These are phyloP conservation scores for Micromys minutus DNA, from an alignment of 2,113 vertebrate species.

Conservation along the genomic window DNA sequence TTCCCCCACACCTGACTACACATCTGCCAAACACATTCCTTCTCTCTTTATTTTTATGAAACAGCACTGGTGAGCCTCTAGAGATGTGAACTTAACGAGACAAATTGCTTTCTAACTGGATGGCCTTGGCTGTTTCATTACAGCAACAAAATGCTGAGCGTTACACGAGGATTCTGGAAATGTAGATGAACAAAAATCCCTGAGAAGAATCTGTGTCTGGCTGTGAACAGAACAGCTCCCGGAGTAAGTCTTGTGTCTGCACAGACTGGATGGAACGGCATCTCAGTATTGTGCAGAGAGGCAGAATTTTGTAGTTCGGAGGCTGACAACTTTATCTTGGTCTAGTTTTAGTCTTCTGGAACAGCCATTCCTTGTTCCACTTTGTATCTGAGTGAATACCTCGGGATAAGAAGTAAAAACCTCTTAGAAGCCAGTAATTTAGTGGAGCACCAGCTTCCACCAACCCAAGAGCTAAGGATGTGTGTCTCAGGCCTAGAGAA, in stretches of 20 bases:
- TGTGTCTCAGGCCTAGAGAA: background rate
- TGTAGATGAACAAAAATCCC: background rate
- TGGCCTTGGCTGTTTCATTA: background rate
- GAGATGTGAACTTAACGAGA: background rate
- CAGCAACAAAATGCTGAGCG: background rate
- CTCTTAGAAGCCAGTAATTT: background rate
- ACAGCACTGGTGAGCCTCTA: background rate
- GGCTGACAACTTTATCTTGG: background rate
- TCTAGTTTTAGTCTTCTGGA: background rate
- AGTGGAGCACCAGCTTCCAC: background rate
- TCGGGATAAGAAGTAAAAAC: background rate
- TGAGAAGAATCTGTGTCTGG: background rate
- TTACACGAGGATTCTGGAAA: conserved; percentile 29
- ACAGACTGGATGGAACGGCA: background rate
- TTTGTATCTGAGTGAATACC: background rate
- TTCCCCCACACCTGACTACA: too few species aligned
- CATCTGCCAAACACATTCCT: too few species aligned
- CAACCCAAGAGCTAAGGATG: background rate
- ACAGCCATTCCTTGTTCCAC: background rate
- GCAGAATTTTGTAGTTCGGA: background rate
- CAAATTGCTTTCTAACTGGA: background rate
- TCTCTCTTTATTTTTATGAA: too few species aligned
- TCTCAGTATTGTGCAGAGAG: background rate
- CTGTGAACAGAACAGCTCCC: background rate
- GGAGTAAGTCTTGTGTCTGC: background rate